phyloP scores from a whole-genome alignment of 1,140 invertebrate genomes.

The Sitophilus oryzae region DNA sequence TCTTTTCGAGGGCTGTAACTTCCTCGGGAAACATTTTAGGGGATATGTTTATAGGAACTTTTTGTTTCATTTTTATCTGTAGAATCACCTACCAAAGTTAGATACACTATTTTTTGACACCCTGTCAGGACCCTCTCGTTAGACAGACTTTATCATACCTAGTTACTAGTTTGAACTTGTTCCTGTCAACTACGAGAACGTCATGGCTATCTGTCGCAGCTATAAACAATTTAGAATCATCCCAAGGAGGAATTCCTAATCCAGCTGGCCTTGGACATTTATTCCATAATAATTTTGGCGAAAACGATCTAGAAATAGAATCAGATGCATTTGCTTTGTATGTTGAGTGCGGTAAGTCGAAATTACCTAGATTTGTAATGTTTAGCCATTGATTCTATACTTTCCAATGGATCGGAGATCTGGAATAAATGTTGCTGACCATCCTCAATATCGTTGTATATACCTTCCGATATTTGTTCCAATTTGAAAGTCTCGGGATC shows the following conservation, averaged over 20 bases:
- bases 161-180: constrained; percentile 46
- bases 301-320: constrained; percentile 38
- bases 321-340: constrained; percentile 12
- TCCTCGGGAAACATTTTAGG: too few relatives aligned
- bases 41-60: too few relatives aligned
- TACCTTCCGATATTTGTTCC: constrained; percentile 44
- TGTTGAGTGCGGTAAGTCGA: too few relatives aligned
- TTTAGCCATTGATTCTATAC: constrained; percentile 42
- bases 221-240: constrained; percentile 51
- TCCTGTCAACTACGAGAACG: constrained; percentile 46
- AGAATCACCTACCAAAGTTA: too few relatives aligned
- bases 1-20: too few relatives aligned
- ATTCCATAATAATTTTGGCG: constrained; percentile 48
- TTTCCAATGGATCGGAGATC: constrained; percentile 47
- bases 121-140: too few relatives aligned
- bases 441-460: constrained; percentile 48
- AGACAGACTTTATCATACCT: constrained; percentile 2
- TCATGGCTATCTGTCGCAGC: constrained; percentile 40
- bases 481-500: constrained; percentile 51
- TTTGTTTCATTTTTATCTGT: too few relatives aligned
- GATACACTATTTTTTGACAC: too few relatives aligned
- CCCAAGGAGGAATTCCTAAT: constrained; percentile 53
- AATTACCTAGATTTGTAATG: constrained; percentile 47
- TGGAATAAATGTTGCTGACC: constrained; percentile 41
- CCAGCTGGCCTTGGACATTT: constrained; percentile 54